Conservation (phyloP, 2,797 vertebrate species). For the Enteromius treurensis region DNA sequence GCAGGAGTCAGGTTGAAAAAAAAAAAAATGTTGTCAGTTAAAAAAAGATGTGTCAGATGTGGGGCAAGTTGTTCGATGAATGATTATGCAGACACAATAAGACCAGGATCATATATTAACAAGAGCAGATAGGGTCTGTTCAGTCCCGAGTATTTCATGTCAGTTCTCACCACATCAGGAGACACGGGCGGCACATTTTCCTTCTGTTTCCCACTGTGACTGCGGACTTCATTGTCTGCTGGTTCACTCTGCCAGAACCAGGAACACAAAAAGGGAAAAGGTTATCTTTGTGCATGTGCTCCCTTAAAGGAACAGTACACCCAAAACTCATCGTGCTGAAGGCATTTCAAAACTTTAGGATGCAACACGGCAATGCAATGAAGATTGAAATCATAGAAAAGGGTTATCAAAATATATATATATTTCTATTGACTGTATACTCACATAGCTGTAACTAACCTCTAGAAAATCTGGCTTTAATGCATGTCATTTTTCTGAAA, state of each 20-base stretch:
- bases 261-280: constrained; percentile 43
- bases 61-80: background rate
- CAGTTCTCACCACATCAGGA: constrained; percentile 74
- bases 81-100: background rate
- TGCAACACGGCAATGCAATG: background rate
- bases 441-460: background rate
- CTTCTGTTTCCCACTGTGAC: constrained; percentile 85
- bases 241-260: constrained; percentile 76
- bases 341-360: constrained; percentile 3
- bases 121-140: background rate
- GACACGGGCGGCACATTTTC: constrained; percentile 86
- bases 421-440: background rate
- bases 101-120: background rate
- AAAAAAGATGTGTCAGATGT: background rate
- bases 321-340: background rate
- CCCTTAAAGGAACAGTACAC: constrained; percentile 8
- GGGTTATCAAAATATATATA: background rate
- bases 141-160: background rate
- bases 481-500: background rate
- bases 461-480: background rate
- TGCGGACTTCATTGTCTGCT: constrained; percentile 74
- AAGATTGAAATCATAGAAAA: background rate
- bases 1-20: background rate
- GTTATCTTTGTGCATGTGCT: background rate
- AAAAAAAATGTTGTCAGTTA: background rate